Base-by-base conservation (phyloP, 37 sponge, comb jelly and placozoan genomes). In the Hormiphora californensis region DNA sequence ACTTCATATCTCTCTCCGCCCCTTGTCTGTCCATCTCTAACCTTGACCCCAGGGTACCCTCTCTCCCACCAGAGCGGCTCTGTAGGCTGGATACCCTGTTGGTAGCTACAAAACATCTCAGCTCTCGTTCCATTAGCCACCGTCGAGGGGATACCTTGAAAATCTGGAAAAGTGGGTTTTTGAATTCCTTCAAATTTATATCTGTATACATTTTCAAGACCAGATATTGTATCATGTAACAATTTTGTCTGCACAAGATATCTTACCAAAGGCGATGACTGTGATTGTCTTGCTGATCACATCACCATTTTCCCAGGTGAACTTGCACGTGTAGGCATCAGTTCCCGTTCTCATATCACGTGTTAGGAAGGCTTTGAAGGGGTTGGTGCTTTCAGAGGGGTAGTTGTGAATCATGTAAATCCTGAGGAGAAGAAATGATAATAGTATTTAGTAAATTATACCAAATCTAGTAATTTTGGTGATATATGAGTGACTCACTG, bases 201-300 rank as follows among this genome's bases (percentile, higher is more conserved):
- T 12, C 51, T 46, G 12, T 46, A 15, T 49, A 49, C 53, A 15
- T 9, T 15, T 49, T 15, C 15, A 17, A 49, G 53, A 49, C 9
- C 15, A 17, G 53, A 49, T 49, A 15, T 17, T 9, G 12, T 49
- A 9, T n/a, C n/a, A n/a, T n/a, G n/a, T n/a, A n/a, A n/a, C n/a
- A n/a, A n/a, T n/a, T n/a, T n/a, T n/a, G n/a, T n/a, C n/a, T 17
- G 15, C 15, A 49, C 12, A 49, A 15, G 15, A 49, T 17, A 49
- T 28, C 61, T 25, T 36, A 73, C 81, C 81, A 28, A 73, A 73
- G 19, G 81, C 81, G 43, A 46, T 73, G 81, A 73, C 81, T n/a
- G 81, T 73, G 22, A 73, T 43, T 11, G 81, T 73, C 25, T 73
- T 73, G 43, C 46, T 25, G 46, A 73, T 43, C 28, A 39, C 3